Conservation (phyloP, 2,113 vertebrate genomes). For the Oryctolagus cuniculus region DNA sequence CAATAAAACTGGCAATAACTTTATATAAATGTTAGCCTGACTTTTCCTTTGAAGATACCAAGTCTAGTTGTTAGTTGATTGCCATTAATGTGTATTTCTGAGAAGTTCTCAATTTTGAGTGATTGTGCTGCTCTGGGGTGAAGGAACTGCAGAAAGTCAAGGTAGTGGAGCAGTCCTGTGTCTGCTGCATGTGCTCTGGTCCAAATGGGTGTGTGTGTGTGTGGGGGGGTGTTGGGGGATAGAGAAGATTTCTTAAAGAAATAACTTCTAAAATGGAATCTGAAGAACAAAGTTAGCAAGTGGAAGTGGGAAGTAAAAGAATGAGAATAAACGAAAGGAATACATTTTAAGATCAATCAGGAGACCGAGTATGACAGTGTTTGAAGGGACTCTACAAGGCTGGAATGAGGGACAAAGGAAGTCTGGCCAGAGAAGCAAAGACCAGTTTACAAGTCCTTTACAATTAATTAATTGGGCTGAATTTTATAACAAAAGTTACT, state of each 20-base stretch:
- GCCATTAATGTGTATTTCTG: not conserved
- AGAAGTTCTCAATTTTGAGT: not conserved
- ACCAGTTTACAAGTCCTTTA: not conserved
- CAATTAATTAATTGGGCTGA: not conserved
- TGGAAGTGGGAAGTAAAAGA: not conserved
- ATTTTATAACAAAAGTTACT: not conserved
- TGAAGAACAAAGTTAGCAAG: not conserved
- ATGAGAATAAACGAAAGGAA: not conserved
- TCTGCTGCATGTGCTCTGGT: accelerated
- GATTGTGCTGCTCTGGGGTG: not conserved
- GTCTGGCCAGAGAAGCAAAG: not conserved
- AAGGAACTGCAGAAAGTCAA: not conserved
- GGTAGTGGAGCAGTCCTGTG: too few relatives aligned
- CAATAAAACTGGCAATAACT: not conserved
- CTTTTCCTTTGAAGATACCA: constrained; percentile 39
- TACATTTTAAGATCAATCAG: not conserved
- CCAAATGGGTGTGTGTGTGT: too few relatives aligned
- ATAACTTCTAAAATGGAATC: not conserved
- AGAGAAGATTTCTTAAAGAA: not conserved
- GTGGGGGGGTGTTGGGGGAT: accelerated
- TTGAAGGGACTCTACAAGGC: not conserved
- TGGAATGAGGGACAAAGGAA: not conserved
- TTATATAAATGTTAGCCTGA: not conserved
- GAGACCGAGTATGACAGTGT: not conserved
- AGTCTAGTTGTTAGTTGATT: not conserved